Evolutionary conservation across 2,113 vertebrate species (phyloP).

Genomic region (Tragelaphus strepsiceros): DNA sequence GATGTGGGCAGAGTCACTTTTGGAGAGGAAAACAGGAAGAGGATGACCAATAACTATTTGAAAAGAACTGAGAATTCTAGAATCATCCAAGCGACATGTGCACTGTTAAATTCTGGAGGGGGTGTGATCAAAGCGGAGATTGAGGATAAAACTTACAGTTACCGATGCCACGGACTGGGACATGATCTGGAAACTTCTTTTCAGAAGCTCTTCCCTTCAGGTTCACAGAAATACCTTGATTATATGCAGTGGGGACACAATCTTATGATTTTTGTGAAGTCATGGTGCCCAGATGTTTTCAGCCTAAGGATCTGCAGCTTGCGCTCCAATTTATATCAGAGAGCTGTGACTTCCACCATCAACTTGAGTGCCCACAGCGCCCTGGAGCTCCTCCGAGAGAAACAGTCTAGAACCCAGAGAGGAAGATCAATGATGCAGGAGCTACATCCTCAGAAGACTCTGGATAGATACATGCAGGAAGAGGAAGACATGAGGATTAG

Average conservation of each 20-base stretch:
- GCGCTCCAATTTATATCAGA: conserved; percentile 50
- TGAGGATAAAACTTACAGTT: conserved; percentile 24
- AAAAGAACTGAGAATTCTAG: conserved; percentile 15
- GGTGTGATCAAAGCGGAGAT: conserved; percentile 63
- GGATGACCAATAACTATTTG: not conserved
- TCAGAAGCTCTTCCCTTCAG: not conserved
- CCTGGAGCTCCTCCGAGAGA: conserved; percentile 41
- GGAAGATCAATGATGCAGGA: not conserved
- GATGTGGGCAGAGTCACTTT: conserved; percentile 42
- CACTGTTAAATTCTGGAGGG: conserved; percentile 74
- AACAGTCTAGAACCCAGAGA: not conserved
- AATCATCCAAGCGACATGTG: conserved; percentile 53
- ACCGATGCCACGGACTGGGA: conserved; percentile 39
- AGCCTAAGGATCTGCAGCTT: conserved; percentile 16
- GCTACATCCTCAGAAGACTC: not conserved
- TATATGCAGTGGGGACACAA: conserved; percentile 21
- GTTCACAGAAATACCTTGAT: conserved; percentile 24
- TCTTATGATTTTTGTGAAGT: conserved; percentile 75
- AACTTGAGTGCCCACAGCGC: not conserved
- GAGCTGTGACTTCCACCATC: conserved; percentile 5
- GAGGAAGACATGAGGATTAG: conserved; percentile 39
- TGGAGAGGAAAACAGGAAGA: conserved; percentile 65
- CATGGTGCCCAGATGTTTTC: conserved; percentile 42
- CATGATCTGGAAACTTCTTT: conserved; percentile 66
- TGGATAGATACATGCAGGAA: not conserved